Percentiles rank a stretch among this genome's conserved stretches.
Conservation (phyloP, 2,888 invertebrate species). For the Stenoptilia bipunctidactyla region DNA sequence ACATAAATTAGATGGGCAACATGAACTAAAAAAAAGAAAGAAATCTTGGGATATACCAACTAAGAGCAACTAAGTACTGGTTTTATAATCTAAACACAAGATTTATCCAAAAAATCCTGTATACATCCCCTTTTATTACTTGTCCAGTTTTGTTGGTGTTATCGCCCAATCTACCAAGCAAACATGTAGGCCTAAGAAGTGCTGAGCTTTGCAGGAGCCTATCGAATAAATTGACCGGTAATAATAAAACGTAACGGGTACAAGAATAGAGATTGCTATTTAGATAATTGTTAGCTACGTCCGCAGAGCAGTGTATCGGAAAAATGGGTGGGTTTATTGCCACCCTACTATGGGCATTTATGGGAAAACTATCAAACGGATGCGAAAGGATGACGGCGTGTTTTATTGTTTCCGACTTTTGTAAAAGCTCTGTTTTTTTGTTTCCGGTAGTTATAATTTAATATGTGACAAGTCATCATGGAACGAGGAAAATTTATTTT, state of each 20-base stretch:
- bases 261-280: constrained; percentile 71
- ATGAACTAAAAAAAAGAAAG: too few species aligned
- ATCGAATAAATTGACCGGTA: constrained; percentile 70
- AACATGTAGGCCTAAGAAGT: constrained; percentile 44
- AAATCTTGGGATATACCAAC: too few species aligned
- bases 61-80: too few species aligned
- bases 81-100: too few species aligned
- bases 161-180: constrained; percentile 58
- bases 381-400: constrained; percentile 48
- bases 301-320: constrained; percentile 62
- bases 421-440: constrained; percentile 11
- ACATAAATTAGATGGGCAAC: too few species aligned
- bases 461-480: too few species aligned
- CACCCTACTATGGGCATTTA: constrained; percentile 60
- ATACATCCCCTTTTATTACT: constrained; percentile 38
- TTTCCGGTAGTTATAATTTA: too few species aligned
- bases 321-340: constrained; percentile 54
- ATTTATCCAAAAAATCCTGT: too few species aligned
- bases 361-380: constrained; percentile 61
- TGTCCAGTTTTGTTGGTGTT: constrained; percentile 25
- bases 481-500: too few species aligned
- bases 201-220: constrained; percentile 57
- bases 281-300: constrained; percentile 69
- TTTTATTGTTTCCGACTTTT: constrained; percentile 35
- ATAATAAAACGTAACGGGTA: constrained; percentile 71